Base-by-base conservation (phyloP, 2,888 invertebrate species). In the Cephus pulcher region DNA sequence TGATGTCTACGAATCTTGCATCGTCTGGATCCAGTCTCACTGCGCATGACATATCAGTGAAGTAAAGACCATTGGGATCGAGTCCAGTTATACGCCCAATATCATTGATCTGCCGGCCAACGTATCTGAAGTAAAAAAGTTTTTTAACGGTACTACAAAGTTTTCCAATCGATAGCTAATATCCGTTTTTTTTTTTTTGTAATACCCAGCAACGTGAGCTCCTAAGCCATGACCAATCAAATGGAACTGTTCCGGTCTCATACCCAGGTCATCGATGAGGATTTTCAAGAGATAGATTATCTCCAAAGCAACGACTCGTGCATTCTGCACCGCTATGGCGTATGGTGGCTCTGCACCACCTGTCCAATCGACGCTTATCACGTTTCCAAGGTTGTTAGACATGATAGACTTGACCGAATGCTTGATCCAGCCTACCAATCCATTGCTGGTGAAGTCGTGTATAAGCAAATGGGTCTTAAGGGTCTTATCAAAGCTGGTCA, bases 21-120 rank as follows among this genome's bases (percentile, higher is more conserved):
- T 94, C 94, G 12, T 89, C 86, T 3, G 92, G 90, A 86, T 94
- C 93, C 15, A 94, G 89, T 73, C 93, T 92, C 1, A 94, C 93
- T 33, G 88, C 84, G 1, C 88, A 83, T n/a, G 93, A 93, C 90
- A 93, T 93, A 76, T 92, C 90, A 81, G 92, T 92, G 87, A 94
- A 95, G 85, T 92, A 92, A 1, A 93, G 93, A 75, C 93, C 93
- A 69, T 94, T 94, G 2, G 94, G 94, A 89, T 94, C 94, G 80
- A 94, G 89, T n/a, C 93, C 94, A 89, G 85, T 86, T 70, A 92
- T 92, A 82, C 90, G 88, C 75, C 86, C 86, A 33, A 92, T 84
- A 34, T 84, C 87, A 68, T 82, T 83, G 30, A 92, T 84, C 78
- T 85, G 86, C 74, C 88, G 84, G 4, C 93, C 93, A 23, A 93